Percentiles rank a stretch among this genome's conserved stretches.
These are phyloP conservation scores for Phalanger gymnotis DNA, from an alignment of 2,797 vertebrate species.

Conservation along the genomic window DNA sequence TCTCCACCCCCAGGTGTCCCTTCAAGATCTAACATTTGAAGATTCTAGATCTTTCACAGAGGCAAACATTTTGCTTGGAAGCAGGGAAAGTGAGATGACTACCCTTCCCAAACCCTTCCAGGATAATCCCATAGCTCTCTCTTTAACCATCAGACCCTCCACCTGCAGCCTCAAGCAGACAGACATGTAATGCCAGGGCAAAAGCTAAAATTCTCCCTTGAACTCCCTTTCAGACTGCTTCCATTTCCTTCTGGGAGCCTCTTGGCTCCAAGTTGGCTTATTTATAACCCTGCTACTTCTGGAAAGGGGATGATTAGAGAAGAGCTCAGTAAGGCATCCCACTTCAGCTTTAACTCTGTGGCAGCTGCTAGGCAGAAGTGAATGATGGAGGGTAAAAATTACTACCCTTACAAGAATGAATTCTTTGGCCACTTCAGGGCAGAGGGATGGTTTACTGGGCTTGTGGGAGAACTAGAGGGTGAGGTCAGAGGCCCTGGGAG, in stretches of 20 bases:
- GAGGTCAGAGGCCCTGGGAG: not conserved
- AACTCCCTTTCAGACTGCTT: not conserved
- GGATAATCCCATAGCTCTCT: not conserved
- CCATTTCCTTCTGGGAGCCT: not conserved
- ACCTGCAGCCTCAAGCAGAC: not conserved
- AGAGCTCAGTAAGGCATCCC: not conserved
- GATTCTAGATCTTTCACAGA: not conserved
- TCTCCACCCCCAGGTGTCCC: fast-evolving
- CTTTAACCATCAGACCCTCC: fast-evolving
- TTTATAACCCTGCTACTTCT: fast-evolving
- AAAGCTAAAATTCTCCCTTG: not conserved
- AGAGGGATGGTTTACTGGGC: no score
- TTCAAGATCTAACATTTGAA: not conserved
- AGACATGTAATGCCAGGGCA: not conserved
- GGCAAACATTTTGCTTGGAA: not conserved
- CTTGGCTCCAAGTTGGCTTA: not conserved
- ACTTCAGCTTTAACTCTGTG: not conserved
- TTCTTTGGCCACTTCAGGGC: fast-evolving
- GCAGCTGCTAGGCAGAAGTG: not conserved
- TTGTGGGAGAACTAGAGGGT: not conserved
- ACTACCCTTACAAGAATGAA: not conserved
- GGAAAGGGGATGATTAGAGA: not conserved
- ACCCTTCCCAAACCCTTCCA: fast-evolving
- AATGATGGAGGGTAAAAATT: fast-evolving
- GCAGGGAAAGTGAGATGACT: not conserved